Evolutionary conservation across 2,113 vertebrate species (phyloP).

Genomic region (Bufo bufo): DNA sequence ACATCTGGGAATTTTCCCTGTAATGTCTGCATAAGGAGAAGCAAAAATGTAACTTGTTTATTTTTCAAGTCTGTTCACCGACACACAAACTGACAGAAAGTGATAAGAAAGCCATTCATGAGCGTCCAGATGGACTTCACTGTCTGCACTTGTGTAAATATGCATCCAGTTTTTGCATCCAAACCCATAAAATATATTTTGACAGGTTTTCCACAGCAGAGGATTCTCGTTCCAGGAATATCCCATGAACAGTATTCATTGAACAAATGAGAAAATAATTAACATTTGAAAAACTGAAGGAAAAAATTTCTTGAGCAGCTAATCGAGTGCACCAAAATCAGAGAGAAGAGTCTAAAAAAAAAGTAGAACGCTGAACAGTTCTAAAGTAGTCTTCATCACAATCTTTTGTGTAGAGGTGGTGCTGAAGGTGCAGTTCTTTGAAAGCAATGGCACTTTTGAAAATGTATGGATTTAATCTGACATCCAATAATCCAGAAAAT

Average conservation of each 20-base stretch:
- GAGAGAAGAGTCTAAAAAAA: too few relatives aligned
- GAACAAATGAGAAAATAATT: not conserved
- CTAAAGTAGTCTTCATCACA: too few relatives aligned
- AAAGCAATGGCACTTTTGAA: too few relatives aligned
- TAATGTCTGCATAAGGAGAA: not conserved
- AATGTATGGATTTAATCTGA: too few relatives aligned
- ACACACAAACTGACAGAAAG: not conserved
- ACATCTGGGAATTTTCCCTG: not conserved
- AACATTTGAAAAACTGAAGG: not conserved
- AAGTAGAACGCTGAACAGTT: too few relatives aligned
- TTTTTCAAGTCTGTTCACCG: not conserved
- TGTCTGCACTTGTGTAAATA: constrained; percentile 1
- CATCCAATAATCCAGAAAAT: too few relatives aligned
- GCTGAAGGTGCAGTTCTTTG: too few relatives aligned
- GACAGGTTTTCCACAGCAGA: not conserved
- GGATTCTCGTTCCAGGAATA: not conserved
- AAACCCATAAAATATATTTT: not conserved
- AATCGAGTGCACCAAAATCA: too few relatives aligned
- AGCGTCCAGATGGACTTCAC: not conserved
- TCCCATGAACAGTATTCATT: not conserved
- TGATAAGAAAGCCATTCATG: not conserved
- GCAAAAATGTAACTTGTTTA: not conserved
- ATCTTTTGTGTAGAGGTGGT: too few relatives aligned
- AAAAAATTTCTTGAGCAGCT: too few relatives aligned
- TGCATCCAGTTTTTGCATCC: not conserved